Base-by-base conservation (phyloP, 1,140 invertebrate genomes). In the Polyergus mexicanus region DNA sequence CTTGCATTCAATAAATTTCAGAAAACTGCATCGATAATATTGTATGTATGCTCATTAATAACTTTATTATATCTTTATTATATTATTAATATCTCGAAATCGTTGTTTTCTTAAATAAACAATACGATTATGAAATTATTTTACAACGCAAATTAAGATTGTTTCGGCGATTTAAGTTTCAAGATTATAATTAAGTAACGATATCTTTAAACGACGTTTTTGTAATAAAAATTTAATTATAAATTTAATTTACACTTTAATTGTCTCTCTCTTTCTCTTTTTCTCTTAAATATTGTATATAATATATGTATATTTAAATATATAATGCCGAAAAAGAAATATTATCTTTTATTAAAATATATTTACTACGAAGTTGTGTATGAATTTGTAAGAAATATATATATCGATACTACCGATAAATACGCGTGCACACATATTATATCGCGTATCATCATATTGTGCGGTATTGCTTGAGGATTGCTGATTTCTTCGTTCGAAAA, bases 21-120 rank as follows among this genome's bases (percentile, higher is more conserved):
- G 38, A 62, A 83, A 72, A 60, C 19, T 83, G 25, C 38, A 60
- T 72, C 38, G 66, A 60, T 60, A 71, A 71, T 80, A n/a, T n/a
- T n/a, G n/a, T n/a, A 80, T 56, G 1, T 38, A 41, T 16, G 10
- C 11, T 58, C 25, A 81, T 81, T 71, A 58, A 81, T 71, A 71
- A 71, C 58, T 19, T 58, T 54, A 58, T 81, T 81, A 81, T 28
- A 25, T 22, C 25, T n/a, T n/a, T n/a, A n/a, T n/a, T n/a, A n/a
- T n/a, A n/a, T n/a, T n/a, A n/a, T n/a, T n/a, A n/a, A n/a, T n/a
- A n/a, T n/a, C n/a, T n/a, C 13, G 13, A 41, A 47, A 7, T 38
- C 8, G 11, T 13, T 68, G 11, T 71, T 32, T 58, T 62, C 19
- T 66, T 32, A 58, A 71, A 81, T 60, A 22, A 44, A 13, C 1